phyloP scores from a whole-genome alignment of 1,140 invertebrate species.

The Protaetia brevitarsis region DNA sequence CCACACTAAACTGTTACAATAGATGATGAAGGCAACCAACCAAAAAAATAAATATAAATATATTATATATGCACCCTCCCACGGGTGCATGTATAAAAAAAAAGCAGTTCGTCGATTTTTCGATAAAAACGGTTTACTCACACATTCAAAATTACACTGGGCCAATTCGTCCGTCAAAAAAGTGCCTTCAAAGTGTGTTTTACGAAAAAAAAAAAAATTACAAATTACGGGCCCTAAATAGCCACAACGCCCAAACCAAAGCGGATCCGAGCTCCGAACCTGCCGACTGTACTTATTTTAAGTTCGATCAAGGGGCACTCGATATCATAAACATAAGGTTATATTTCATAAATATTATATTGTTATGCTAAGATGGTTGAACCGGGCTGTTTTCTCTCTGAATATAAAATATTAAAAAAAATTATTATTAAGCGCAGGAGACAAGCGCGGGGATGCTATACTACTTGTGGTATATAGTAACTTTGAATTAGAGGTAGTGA shows the following conservation, averaged over 20 bases:
- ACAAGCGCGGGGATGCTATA: slow-evolving; percentile 38
- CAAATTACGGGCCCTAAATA: slow-evolving; percentile 80
- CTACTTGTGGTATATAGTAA: slow-evolving; percentile 53
- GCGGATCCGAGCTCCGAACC: slow-evolving; percentile 54
- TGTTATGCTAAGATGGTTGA: slow-evolving; percentile 48
- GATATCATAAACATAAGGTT: slow-evolving; percentile 49
- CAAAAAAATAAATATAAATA: slow-evolving; percentile 39
- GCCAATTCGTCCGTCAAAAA: slow-evolving; percentile 84
- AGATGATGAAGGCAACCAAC: slow-evolving; percentile 53
- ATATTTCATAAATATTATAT: slow-evolving; percentile 51
- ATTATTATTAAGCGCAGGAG: slow-evolving; percentile 20
- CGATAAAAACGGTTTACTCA: slow-evolving; percentile 40
- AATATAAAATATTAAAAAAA: slow-evolving; percentile 17
- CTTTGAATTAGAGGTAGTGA: slow-evolving; percentile 49
- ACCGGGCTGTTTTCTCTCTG: slow-evolving; percentile 28
- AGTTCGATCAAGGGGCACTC: slow-evolving; percentile 43
- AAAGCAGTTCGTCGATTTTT: slow-evolving; percentile 47
- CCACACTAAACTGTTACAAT: slow-evolving; percentile 61
- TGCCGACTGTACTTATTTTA: slow-evolving; percentile 48
- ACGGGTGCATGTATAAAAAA: too few relatives aligned
- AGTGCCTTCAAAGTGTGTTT: slow-evolving; percentile 84
- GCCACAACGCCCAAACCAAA: slow-evolving; percentile 66
- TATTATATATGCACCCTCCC: too few relatives aligned
- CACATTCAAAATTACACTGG: slow-evolving; percentile 64
- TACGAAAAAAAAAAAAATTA: slow-evolving; percentile 71